Evolutionary conservation across 2,797 vertebrate genomes (phyloP).

Genomic region (Cichlasoma orientale): DNA sequence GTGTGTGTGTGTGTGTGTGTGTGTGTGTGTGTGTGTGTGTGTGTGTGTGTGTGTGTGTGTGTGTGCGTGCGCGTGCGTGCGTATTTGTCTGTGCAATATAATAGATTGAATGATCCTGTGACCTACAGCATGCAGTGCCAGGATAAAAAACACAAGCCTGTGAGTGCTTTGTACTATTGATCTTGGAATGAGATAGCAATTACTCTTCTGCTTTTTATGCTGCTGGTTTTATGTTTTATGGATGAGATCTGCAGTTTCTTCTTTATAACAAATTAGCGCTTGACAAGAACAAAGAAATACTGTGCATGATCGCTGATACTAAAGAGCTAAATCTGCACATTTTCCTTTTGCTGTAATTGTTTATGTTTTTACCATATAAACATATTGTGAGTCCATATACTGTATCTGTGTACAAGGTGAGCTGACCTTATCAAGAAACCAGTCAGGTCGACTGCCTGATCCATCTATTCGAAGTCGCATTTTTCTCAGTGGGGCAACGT

Average conservation of each 20-base stretch:
- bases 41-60: too few relatives aligned
- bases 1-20: conserved; percentile 34
- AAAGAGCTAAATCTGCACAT: neutral
- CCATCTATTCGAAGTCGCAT: conserved; percentile 91
- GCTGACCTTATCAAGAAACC: conserved; percentile 93
- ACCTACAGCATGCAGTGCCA: conserved; percentile 45
- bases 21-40: conserved; percentile 17
- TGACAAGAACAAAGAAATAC: neutral
- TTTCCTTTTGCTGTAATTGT: neutral
- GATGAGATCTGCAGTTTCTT: conserved; percentile 16
- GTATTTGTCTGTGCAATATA: conserved; percentile 50
- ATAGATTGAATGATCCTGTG: conserved; percentile 54
- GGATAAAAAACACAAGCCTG: conserved; percentile 37
- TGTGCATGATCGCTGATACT: neutral
- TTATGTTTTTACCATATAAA: neutral
- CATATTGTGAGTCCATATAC: neutral
- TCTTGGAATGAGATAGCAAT: conserved; percentile 29
- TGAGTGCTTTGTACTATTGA: conserved; percentile 44
- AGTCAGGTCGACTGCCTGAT: conserved; percentile 90
- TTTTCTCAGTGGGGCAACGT: conserved; percentile 92
- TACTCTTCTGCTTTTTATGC: conserved; percentile 10
- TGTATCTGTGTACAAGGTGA: neutral
- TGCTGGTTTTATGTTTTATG: conserved; percentile 28
- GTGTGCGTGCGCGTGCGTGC: conserved; percentile 1
- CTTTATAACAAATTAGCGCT: neutral